Evolutionary conservation across 2,888 invertebrate genomes (phyloP), one percentile per base, ranked within the genome.

Genomic region (Erebia palarica): DNA sequence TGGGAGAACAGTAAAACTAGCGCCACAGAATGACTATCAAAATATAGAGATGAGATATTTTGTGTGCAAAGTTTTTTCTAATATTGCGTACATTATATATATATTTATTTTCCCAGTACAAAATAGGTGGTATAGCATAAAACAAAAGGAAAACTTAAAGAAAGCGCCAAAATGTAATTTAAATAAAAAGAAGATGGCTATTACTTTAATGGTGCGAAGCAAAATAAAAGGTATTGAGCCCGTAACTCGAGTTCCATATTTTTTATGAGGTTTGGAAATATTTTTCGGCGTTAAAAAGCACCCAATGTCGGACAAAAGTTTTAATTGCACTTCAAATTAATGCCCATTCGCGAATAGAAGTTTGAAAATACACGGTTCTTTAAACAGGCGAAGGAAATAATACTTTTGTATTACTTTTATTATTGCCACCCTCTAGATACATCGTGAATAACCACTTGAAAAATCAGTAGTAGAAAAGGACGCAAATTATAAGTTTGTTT

Each of bases 301-400:
- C 75, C 80, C 80, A 80, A 80, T 80, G 81, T 79, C 75, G 75
- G 78, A 77, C 77, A 81, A 82, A 89, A 89, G 82, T 89, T 89
- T 87, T 88, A 89, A 89, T 89, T 89, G 87, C 88, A 81, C 78
- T 78, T 86, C 83, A 84, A 86, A 88, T 87, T 87, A 88, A 88
- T 87, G 86, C 80, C 78, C 77, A 77, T 76, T 75, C 75, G 75
- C 81, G 73, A 47, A 73, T 76, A 70, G 69, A 71, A 70, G 42
- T 60, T 44, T 69, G 75, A 57, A 69, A 67, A 79, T 73, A 76
- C n/a, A 81, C 78, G 79, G 21, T 3, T 14, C 11, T 61, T 21
- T 51, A 60, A 57, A 16, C 18, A 44, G 27, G 49, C n/a, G 14
- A 14, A 14, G 21, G n/a, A 59, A 58, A 3, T 3, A n/a, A n/a